These are phyloP conservation scores for Neodontobutis hainanensis DNA, from an alignment of 2,113 vertebrate species.

Conservation along the genomic window DNA sequence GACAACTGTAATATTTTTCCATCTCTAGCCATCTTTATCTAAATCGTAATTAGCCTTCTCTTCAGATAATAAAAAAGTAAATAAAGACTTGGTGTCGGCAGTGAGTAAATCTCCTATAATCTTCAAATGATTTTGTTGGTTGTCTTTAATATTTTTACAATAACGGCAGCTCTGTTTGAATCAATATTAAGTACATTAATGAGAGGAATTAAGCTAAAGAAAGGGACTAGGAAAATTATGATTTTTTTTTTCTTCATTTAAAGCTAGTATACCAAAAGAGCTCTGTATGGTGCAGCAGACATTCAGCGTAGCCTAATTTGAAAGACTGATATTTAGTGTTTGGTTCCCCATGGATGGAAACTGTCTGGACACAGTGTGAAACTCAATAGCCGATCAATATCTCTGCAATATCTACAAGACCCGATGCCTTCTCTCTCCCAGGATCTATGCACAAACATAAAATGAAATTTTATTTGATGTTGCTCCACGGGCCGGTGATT, in stretches of 20 bases:
- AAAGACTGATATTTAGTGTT: slow-evolving; percentile 53
- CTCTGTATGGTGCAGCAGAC: slow-evolving; percentile 28
- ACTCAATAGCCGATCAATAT: slow-evolving; percentile 71
- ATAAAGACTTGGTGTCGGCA: slow-evolving; percentile 77
- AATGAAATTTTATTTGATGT: slow-evolving; percentile 66
- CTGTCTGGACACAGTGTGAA: slow-evolving; percentile 57
- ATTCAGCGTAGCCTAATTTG: slow-evolving; percentile 50
- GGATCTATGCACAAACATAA: slow-evolving; percentile 53
- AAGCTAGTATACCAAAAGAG: slow-evolving; percentile 36
- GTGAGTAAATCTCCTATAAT: slow-evolving; percentile 74
- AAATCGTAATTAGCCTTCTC: no score
- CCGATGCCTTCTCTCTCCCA: slow-evolving; percentile 41
- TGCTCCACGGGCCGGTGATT: slow-evolving; percentile 59
- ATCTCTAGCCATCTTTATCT: no score
- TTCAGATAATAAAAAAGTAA: neutral
- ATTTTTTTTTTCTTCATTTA: no score
- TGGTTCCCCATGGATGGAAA: slow-evolving; percentile 44
- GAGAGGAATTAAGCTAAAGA: slow-evolving; percentile 29
- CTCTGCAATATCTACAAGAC: slow-evolving; percentile 56
- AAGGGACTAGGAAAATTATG: no score
- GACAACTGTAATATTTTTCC: neutral
- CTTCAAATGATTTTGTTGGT: slow-evolving; percentile 59
- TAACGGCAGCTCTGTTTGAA: slow-evolving; percentile 46
- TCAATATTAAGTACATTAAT: slow-evolving; percentile 30
- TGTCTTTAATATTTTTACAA: slow-evolving; percentile 57